A percentile compares a stretch with the other conserved stretches of the same genome.
phyloP scores from a whole-genome alignment of 2,888 invertebrate genomes.

The Habroteleia sp. region DNA sequence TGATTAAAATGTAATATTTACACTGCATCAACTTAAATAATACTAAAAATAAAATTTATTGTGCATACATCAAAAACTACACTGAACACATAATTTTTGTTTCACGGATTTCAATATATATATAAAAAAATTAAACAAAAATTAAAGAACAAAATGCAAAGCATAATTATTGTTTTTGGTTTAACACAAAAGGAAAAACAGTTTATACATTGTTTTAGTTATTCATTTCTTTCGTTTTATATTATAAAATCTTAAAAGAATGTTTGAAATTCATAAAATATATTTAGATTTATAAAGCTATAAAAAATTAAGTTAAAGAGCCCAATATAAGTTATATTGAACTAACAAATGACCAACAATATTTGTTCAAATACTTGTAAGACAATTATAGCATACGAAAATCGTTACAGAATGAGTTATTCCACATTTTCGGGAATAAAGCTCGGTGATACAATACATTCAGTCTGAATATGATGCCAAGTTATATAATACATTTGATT shows the following conservation, averaged over 20 bases:
- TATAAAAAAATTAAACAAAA: too few species aligned
- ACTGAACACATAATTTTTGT: conserved; percentile 6
- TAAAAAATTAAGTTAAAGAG: conserved; percentile 42
- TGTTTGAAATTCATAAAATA: conserved; percentile 25
- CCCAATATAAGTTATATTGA: conserved; percentile 13
- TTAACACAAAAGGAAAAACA: conserved; percentile 32
- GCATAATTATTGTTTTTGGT: conserved; percentile 25
- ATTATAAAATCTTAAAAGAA: conserved; percentile 25
- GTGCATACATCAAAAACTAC: conserved; percentile 7
- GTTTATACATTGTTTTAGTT: conserved; percentile 23
- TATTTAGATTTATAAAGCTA: conserved; percentile 17
- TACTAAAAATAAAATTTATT: conserved; percentile 10
- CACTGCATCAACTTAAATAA: conserved; percentile 12
- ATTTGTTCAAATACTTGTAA: too few species aligned
- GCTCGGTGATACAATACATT: too few species aligned
- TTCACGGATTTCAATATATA: too few species aligned
- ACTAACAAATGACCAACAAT: background rate
- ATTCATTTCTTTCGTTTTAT: conserved; percentile 1
- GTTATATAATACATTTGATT: too few species aligned
- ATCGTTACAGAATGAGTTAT: too few species aligned
- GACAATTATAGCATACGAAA: conserved; percentile 3
- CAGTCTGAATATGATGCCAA: too few species aligned
- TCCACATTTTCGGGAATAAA: too few species aligned
- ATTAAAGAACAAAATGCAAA: background rate
- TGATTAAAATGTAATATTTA: conserved; percentile 30